phyloP scores from a whole-genome alignment of 2,113 vertebrate genomes.

The Dunckerocampus dactyliophorus region DNA sequence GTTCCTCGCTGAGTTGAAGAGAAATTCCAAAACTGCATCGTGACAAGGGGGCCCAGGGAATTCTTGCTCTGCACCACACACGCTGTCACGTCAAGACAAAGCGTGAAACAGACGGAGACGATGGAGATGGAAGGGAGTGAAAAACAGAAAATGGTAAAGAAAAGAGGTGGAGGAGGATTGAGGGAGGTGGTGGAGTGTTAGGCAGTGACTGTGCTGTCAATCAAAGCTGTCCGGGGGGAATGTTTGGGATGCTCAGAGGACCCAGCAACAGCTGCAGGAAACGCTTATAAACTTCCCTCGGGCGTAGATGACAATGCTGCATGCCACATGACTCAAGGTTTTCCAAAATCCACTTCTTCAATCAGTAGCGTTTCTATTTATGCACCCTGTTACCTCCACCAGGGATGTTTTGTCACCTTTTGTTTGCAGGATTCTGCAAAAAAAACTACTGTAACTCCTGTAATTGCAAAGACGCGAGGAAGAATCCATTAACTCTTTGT shows the following conservation, averaged over 20 bases:
- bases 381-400: no score
- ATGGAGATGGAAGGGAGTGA: constrained; percentile 46
- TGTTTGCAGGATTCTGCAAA: no score
- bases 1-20: constrained; percentile 24
- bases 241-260: constrained; percentile 44
- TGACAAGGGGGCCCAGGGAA: constrained; percentile 51
- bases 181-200: constrained; percentile 28
- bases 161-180: constrained; percentile 36
- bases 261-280: constrained; percentile 62
- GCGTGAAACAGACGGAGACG: constrained; percentile 64
- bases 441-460: no score
- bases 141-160: constrained; percentile 43
- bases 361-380: neutral
- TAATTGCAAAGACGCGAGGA: no score
- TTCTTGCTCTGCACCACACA: constrained; percentile 55
- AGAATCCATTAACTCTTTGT: no score
- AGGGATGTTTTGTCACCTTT: no score
- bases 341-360: constrained; percentile 20
- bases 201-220: constrained; percentile 58
- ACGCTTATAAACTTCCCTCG: constrained; percentile 10
- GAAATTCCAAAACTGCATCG: constrained; percentile 35
- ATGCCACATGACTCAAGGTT: constrained; percentile 43
- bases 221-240: constrained; percentile 51
- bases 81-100: constrained; percentile 59
- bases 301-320: constrained; percentile 17